These are phyloP conservation scores for Falco columbarius DNA, from an alignment of 2,797 vertebrate species.

Conservation along the genomic window DNA sequence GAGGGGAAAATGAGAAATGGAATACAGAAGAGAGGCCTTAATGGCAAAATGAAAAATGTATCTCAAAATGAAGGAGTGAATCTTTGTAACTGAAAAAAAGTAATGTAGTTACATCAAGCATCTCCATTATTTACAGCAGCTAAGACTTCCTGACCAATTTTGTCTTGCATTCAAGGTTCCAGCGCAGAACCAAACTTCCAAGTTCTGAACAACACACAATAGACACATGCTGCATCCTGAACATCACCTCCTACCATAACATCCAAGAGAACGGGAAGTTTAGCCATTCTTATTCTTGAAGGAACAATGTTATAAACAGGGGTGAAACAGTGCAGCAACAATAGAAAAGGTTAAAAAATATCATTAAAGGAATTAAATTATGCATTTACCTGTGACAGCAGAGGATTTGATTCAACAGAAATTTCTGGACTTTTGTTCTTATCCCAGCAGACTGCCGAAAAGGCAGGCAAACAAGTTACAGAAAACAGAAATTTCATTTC, in stretches of 20 bases:
- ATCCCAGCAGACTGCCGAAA: not conserved
- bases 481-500: not conserved
- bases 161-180: not conserved
- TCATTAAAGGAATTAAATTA: not conserved
- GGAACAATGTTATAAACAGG: not conserved
- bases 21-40: not conserved
- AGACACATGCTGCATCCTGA: not conserved
- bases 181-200: not conserved
- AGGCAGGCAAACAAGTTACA: not conserved
- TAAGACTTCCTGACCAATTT: not conserved
- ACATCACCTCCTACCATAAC: not conserved
- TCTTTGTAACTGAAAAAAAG: not conserved
- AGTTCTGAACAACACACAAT: not conserved
- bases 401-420: not conserved
- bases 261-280: not conserved
- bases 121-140: not conserved
- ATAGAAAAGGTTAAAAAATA: not conserved
- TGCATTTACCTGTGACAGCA: not conserved
- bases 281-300: not conserved
- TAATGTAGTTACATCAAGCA: not conserved
- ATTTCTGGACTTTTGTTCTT: not conserved
- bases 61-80: conserved; percentile 3
- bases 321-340: not conserved
- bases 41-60: conserved; percentile 3
- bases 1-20: conserved; percentile 40